These are phyloP conservation scores for Epinotia demarniana DNA, from an alignment of 2,888 invertebrate species.

Conservation along the genomic window DNA sequence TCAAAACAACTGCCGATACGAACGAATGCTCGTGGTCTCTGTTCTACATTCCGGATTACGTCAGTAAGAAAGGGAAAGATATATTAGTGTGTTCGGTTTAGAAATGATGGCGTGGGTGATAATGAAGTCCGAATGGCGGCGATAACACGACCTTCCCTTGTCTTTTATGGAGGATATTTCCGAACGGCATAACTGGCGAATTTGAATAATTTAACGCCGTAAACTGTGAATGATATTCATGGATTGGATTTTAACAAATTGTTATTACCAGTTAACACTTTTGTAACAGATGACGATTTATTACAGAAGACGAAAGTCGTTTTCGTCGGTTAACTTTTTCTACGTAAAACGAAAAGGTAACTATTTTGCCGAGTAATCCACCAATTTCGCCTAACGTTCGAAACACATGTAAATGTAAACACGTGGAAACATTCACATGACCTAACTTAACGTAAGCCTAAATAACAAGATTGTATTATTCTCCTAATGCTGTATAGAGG, in stretches of 20 bases:
- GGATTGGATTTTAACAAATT: conserved; percentile 30
- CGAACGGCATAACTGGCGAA: conserved; percentile 26
- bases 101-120: conserved; percentile 47
- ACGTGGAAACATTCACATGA: neutral
- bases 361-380: no score
- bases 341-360: neutral
- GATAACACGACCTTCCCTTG: conserved; percentile 41
- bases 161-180: conserved; percentile 40
- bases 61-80: conserved; percentile 19
- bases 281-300: neutral
- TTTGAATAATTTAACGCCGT: conserved; percentile 35
- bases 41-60: conserved; percentile 4
- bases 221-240: conserved; percentile 24
- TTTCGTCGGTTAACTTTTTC: neutral
- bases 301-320: neutral
- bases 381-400: no score
- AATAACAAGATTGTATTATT: conserved; percentile 19
- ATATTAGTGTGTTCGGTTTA: conserved; percentile 26
- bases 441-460: conserved; percentile 29
- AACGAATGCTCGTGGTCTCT: conserved; percentile 26
- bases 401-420: no score
- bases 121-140: conserved; percentile 50
- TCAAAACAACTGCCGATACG: conserved; percentile 37
- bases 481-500: conserved; percentile 33
- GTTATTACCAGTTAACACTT: conserved; percentile 15